Conservation (phyloP, 2,888 invertebrate species). For the Carcina quercana region DNA sequence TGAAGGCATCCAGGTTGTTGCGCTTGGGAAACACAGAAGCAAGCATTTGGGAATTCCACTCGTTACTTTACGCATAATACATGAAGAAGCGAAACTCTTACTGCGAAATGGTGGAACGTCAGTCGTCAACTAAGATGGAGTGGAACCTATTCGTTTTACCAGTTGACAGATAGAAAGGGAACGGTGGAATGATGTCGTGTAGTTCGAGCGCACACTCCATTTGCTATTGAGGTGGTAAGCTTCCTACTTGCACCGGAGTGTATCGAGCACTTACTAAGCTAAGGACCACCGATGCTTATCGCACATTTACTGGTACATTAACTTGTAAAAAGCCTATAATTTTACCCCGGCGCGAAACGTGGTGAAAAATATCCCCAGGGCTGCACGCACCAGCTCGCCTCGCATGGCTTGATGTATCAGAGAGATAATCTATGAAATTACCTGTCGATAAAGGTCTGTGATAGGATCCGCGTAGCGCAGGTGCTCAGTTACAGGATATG, state of each 20-base stretch:
- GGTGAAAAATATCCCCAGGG: slow-evolving; percentile 57
- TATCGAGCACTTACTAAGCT: slow-evolving; percentile 45
- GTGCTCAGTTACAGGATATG: slow-evolving; percentile 8
- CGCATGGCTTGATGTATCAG: slow-evolving; percentile 11
- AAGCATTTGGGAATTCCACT: too few species aligned
- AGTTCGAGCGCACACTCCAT: too few species aligned
- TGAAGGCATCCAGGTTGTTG: too few species aligned
- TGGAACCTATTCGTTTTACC: too few species aligned
- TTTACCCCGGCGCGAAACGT: slow-evolving; percentile 38
- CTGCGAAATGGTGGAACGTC: too few species aligned
- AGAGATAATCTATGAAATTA: slow-evolving; percentile 14
- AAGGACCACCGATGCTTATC: slow-evolving; percentile 49
- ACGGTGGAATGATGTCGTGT: too few species aligned
- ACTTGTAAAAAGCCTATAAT: slow-evolving; percentile 64
- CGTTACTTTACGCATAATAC: too few species aligned
- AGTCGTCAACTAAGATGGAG: too few species aligned
- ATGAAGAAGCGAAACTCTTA: too few species aligned
- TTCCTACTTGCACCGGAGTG: slow-evolving; percentile 24
- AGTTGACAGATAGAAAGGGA: too few species aligned
- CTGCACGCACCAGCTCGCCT: slow-evolving; percentile 13
- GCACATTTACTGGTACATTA: slow-evolving; percentile 59
- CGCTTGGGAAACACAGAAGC: too few species aligned
- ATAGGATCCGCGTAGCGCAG: slow-evolving; percentile 12
- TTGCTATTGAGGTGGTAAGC: too few species aligned
- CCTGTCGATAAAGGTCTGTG: slow-evolving; percentile 8